Base-by-base conservation (phyloP, 35 echinoderm and acorn worm species). In the Nesometra sesokonis region DNA sequence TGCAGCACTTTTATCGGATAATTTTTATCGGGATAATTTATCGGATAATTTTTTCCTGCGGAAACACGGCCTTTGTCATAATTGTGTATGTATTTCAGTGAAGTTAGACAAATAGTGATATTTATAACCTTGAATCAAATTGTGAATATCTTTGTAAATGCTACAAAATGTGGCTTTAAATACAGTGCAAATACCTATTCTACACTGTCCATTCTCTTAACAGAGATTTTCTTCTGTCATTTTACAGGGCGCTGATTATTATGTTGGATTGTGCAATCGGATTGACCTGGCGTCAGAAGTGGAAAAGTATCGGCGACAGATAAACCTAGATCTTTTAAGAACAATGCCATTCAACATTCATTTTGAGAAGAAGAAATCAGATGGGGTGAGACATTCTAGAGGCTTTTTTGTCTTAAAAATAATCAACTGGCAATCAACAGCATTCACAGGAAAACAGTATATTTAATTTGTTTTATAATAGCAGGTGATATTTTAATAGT, bases 301-400 rank as follows among this genome's bases (percentile, higher is more conserved):
- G 13, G 89, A 97, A 36, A 86, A 83, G 31, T 93, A 97, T 76
- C 80, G 92, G 35, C 77, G 95, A 88, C 95, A 97, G 77, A 97
- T 97, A 32, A 77, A 91, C 40, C 36, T 97, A 78, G 95, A 97
- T 90, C 85, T 97, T 11, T 40, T 94, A 13, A 78, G 95, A 32
- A 97, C 95, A 19, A 97, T 97, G 89, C 95, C 95, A 33, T 86
- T 91, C 33, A 97, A 97, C 36, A 91, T 93, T 77, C 89, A 97
- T 81, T 97, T 97, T 86, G 80, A 93, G 35, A 87, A 86, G 37
- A 87, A 93, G 78, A 88, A 82, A 37, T 87, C 95, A 15, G 89
- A 97, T 81, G 91, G 92, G 87, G 95, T 97, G 84, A 47, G 17
- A 0, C 0, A 17, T 13, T 78, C 30, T 38, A 11, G 81, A 0